Evolutionary conservation across 2,888 invertebrate species (phyloP), one percentile per base, ranked within the genome.

Genomic region (Synanthedon tipuliformis): DNA sequence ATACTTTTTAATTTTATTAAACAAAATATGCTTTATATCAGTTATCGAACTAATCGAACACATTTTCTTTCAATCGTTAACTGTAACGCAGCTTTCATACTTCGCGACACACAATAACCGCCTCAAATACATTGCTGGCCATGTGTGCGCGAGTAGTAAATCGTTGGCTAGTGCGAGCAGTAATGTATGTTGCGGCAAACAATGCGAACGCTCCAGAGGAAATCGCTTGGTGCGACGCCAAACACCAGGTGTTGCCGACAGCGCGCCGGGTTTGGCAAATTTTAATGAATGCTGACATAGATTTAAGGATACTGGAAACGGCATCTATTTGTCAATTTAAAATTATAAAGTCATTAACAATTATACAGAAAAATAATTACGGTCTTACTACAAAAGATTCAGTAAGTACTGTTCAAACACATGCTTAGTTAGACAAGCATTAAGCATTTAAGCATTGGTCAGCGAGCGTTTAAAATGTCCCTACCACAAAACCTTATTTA

Each of bases 261-360:
- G 68, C 65, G 68, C 66, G 68, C 57, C 66, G 66, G 70, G 64
- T 67, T 68, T 65, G 69, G 69, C 68, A 73, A 71, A 75, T 73
- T 74, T 74, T 83, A 84, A 84, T 84, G 84, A 84, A 84, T 82
- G 81, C 76, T 61, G 45, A 45, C 45, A n/a, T 7, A 1, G 7
- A 45, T n/a, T 15, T 45, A 45, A 45, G 5, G 12, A 13, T 3
- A 15, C 45, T 45, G 45, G 45, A 45, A 45, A 15, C 2, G 34
- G 34, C 10, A 34, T 34, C 10, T 34, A 8, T 34, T 34, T 34
- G 34, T 34, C 34, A 34, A 34, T 34, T 34, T 10, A 34, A 34
- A 34, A 7, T 34, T 34, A 34, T 34, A 34, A 34, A 10, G 34
- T 8, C 8, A 10, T 34, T 34, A 34, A 10, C 34, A 34, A 34